Evolutionary conservation across 2,113 vertebrate species (phyloP), one percentile per base, ranked within the genome.

Genomic region (Phainopepla nitens): DNA sequence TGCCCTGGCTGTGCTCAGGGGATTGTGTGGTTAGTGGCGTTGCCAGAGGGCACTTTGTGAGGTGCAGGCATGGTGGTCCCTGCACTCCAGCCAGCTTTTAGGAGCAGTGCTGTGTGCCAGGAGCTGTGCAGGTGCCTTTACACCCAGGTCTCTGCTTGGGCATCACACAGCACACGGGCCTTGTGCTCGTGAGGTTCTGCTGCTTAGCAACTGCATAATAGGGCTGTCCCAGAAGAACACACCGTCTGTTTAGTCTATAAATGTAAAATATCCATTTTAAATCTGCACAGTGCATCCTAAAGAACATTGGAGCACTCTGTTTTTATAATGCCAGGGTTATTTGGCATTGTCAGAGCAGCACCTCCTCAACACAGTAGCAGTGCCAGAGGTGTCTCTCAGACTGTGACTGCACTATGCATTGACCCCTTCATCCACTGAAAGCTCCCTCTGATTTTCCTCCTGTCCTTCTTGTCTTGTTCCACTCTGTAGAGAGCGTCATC

Each of bases 201-300:
- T 96, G 53, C 89, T 86, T 84, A 90, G 94, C 79, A 90, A 79
- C 85, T 81, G 54, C 50, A n/a, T n/a, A 51, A 57, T 31, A n/a
- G 72, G 82, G 47, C 60, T 81, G 68, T 93, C 76, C 90, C 92
- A 70, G 70, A 82, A 73, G 79, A 78, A 8, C 69, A 64, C 10
- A 5, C 91, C 1, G 53, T 83, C 94, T 94, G 84, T 75, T 94
- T 83, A 44, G 76, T 73, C 79, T 89, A 9, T 62, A 85, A 90
- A 73, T 89, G 82, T 84, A 91, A 80, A 95, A 84, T 36, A 28
- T 4, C 64, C 42, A 28, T 76, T 87, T 73, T 35, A 82, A 93
- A 82, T 50, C 81, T 88, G 29, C 56, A 28, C 35, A 60, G 42
- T 57, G 6, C 15, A 45, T 69, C 35, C 35, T 45, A 47, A 76